Evolutionary conservation across 2,888 invertebrate genomes (phyloP).

Genomic region (Blastobasis lacticolella): DNA sequence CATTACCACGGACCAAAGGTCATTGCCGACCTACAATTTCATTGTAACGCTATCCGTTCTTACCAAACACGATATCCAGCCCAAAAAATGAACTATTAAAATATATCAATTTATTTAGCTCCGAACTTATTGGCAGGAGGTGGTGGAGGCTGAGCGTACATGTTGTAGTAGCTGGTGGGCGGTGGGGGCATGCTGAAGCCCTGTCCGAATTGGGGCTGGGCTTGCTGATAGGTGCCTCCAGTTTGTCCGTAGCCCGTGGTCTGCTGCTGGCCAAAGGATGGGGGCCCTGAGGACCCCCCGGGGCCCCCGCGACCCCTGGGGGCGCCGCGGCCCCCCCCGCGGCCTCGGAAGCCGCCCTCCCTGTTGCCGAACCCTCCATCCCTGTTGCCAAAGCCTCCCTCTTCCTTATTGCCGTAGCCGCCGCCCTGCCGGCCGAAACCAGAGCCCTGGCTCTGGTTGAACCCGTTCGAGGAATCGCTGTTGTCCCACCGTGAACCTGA

Average conservation of each 20-base stretch:
- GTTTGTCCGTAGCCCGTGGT: neutral
- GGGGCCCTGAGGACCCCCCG: neutral
- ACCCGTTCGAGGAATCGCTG: constrained; percentile 18
- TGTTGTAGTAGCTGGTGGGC: constrained; percentile 57
- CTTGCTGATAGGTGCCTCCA: constrained; percentile 12
- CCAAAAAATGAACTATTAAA: neutral
- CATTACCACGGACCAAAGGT: neutral
- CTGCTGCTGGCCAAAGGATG: neutral
- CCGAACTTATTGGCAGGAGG: constrained; percentile 33
- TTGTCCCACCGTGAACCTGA: constrained; percentile 47
- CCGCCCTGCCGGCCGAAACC: constrained; percentile 16
- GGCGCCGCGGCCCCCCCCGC: constrained; percentile 28
- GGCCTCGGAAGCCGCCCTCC: constrained; percentile 42
- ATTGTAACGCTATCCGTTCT: neutral
- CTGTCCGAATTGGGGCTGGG: constrained; percentile 8
- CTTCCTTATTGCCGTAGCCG: constrained; percentile 13
- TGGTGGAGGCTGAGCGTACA: constrained; percentile 59
- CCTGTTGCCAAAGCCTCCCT: constrained; percentile 17
- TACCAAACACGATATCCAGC: neutral
- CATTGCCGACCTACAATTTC: neutral
- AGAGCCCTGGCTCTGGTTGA: constrained; percentile 7
- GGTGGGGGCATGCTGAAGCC: constrained; percentile 21
- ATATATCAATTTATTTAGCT: constrained; percentile 22
- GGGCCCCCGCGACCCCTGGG: constrained; percentile 8
- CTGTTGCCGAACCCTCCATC: constrained; percentile 34